Percentiles rank a stretch among this genome's conserved stretches.
phyloP scores from a whole-genome alignment of 2,888 invertebrate species.

The Thumatha senex region DNA sequence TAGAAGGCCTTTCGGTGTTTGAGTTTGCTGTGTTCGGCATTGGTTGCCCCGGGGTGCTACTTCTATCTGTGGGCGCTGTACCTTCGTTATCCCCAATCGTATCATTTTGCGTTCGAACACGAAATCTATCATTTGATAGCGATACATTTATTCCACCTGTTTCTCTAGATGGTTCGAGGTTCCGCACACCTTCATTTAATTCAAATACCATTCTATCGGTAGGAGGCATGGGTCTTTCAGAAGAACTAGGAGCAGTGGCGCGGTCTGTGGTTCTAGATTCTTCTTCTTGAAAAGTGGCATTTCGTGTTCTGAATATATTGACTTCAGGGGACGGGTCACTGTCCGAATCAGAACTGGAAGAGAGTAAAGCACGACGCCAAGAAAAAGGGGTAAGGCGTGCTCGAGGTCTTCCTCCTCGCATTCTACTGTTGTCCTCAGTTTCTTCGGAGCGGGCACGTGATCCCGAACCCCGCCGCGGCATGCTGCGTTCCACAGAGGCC shows the following conservation, averaged over 20 bases:
- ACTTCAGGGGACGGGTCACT: conserved; percentile 70
- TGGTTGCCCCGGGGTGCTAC: conserved; percentile 16
- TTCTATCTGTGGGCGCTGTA: conserved; percentile 4
- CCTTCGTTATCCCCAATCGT: conserved; percentile 5
- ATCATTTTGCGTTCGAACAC: conserved; percentile 60
- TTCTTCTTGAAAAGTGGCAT: conserved; percentile 63
- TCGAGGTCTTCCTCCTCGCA: conserved; percentile 42
- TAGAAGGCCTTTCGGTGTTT: conserved; percentile 56
- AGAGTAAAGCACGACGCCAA: conserved; percentile 53
- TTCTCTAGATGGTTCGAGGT: conserved; percentile 34
- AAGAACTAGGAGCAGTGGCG: conserved; percentile 19
- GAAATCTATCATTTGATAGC: conserved; percentile 58
- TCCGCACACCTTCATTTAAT: conserved; percentile 44
- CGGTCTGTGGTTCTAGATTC: conserved; percentile 39
- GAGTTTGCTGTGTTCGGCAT: conserved; percentile 15
- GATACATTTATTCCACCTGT: conserved; percentile 51
- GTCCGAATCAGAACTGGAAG: conserved; percentile 72
- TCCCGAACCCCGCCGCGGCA: conserved; percentile 41
- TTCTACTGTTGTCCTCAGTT: conserved; percentile 40
- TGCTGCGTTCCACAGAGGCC: conserved; percentile 57
- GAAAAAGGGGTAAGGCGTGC: conserved; percentile 51
- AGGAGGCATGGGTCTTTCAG: conserved; percentile 25
- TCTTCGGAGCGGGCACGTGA: conserved; percentile 56
- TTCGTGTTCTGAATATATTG: conserved; percentile 69
- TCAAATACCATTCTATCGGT: conserved; percentile 64